phyloP scores from a whole-genome alignment of 1,140 invertebrate species.

The Pissodes strobi region DNA sequence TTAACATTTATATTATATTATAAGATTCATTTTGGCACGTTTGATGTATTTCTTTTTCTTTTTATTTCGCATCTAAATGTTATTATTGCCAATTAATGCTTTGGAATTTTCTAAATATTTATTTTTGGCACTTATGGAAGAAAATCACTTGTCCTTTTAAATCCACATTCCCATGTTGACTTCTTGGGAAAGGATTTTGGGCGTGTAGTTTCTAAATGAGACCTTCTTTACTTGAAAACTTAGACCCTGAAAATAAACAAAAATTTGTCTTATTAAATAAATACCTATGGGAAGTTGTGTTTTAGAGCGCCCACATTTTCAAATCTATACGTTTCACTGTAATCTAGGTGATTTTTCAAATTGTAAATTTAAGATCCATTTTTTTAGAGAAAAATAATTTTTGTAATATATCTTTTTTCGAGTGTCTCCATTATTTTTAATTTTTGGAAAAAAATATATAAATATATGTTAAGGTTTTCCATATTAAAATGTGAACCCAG shows the following conservation, averaged over 20 bases:
- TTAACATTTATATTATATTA: too few species aligned
- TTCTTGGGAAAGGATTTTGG: conserved; percentile 64
- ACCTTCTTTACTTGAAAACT: conserved; percentile 48
- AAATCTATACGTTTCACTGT: too few species aligned
- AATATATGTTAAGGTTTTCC: too few species aligned
- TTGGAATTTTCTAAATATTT: background rate
- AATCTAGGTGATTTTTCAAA: too few species aligned
- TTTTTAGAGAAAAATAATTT: too few species aligned
- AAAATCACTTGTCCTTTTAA: conserved; percentile 25
- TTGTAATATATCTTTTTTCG: too few species aligned
- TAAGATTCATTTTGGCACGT: conserved; percentile 6
- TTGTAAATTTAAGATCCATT: too few species aligned
- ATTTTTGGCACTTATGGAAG: conserved; percentile 11
- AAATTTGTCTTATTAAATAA: too few species aligned
- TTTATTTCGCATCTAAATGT: conserved; percentile 7
- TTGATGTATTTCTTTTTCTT: conserved; percentile 1
- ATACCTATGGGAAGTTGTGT: background rate
- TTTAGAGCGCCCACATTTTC: too few species aligned
- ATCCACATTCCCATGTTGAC: conserved; percentile 55
- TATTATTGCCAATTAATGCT: background rate
- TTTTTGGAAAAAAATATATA: too few species aligned
- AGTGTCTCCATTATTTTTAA: too few species aligned
- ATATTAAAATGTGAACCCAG: too few species aligned
- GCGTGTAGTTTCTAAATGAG: conserved; percentile 69
- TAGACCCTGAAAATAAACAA: conserved; percentile 21